Percentiles rank a stretch among this genome's conserved stretches.
Evolutionary conservation across 2,888 invertebrate genomes (phyloP).

Genomic region (Cataglyphis rosenhaueri): DNA sequence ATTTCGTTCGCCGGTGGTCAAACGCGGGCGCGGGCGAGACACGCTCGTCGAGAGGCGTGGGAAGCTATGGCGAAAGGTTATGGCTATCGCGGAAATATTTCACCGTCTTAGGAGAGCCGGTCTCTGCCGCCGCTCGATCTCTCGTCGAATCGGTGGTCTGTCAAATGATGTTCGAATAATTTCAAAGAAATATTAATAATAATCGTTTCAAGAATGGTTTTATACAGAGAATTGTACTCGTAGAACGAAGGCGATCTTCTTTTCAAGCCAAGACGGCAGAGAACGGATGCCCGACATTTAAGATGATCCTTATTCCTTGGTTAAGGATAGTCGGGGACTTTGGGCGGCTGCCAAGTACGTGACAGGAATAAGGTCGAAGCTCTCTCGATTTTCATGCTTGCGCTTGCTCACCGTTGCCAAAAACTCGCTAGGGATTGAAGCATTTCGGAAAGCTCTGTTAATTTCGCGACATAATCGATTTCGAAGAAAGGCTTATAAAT

Average conservation of each 20-base stretch:
- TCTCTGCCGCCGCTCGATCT: slow-evolving; percentile 63
- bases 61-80: slow-evolving; percentile 78
- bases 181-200: neutral
- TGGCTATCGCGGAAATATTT: slow-evolving; percentile 81
- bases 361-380: slow-evolving; percentile 73
- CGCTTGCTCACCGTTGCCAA: slow-evolving; percentile 56
- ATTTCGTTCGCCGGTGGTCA: slow-evolving; percentile 55
- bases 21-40: slow-evolving; percentile 39
- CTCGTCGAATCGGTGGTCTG: slow-evolving; percentile 45
- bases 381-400: slow-evolving; percentile 60
- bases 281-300: slow-evolving; percentile 68
- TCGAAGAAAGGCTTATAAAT: neutral
- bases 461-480: slow-evolving; percentile 7
- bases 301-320: slow-evolving; percentile 65
- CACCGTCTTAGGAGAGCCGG: slow-evolving; percentile 76
- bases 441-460: neutral
- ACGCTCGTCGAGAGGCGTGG: slow-evolving; percentile 76
- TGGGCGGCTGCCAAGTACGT: slow-evolving; percentile 74
- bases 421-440: slow-evolving; percentile 50
- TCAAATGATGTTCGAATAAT: neutral
- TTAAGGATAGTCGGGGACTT: slow-evolving; percentile 63
- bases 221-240: neutral
- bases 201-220: neutral
- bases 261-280: slow-evolving; percentile 55
- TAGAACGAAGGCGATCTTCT: slow-evolving; percentile 36